Evolutionary conservation across 2,113 vertebrate genomes (phyloP).

Genomic region (Nestor notabilis): DNA sequence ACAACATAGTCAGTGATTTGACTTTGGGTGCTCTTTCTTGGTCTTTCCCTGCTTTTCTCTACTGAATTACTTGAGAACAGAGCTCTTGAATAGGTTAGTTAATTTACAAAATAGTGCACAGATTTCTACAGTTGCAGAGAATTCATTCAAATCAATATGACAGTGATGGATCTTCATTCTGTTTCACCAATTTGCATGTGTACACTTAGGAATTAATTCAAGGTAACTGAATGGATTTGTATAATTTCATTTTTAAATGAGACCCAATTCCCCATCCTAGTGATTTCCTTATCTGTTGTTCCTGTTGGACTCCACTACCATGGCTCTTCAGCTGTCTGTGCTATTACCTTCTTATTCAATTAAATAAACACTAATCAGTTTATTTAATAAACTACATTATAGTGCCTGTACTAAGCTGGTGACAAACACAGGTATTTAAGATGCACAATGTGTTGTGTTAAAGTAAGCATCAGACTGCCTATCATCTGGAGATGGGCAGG

Average conservation of each 20-base stretch:
- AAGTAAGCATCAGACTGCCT: background rate
- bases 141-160: background rate
- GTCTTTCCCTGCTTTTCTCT: background rate
- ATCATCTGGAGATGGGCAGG: background rate
- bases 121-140: background rate
- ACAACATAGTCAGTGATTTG: background rate
- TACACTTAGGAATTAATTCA: background rate
- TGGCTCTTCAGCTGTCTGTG: background rate
- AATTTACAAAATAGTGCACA: background rate
- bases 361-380: background rate
- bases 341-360: background rate
- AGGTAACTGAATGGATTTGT: background rate
- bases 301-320: background rate
- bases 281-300: background rate
- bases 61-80: background rate
- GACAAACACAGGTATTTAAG: background rate
- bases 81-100: background rate
- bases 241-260: conserved; percentile 19
- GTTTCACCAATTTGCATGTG: background rate
- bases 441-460: background rate
- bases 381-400: conserved; percentile 3
- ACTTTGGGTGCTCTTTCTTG: background rate
- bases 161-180: background rate
- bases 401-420: background rate
- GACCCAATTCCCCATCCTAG: background rate